phyloP scores from a whole-genome alignment of 2,113 vertebrate genomes.

The Aphelocoma coerulescens region DNA sequence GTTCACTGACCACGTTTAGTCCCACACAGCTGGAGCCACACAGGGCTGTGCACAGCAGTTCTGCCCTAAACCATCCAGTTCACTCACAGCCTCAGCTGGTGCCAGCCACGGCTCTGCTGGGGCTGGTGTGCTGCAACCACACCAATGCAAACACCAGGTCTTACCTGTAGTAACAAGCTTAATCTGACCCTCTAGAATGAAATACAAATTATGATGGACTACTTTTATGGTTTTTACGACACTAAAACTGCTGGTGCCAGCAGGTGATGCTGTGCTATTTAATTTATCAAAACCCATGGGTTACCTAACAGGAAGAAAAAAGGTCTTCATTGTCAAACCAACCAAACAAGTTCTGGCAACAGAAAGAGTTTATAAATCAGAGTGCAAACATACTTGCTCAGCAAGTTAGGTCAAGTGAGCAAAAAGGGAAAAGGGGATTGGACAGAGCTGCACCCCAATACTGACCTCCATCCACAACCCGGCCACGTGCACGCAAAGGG shows the following conservation, averaged over 20 bases:
- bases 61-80: not conserved
- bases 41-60: not conserved
- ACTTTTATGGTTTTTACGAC: not conserved
- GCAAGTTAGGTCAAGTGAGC: not conserved
- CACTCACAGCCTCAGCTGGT: not conserved
- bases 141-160: not conserved
- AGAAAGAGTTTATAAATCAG: not conserved
- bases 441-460: not conserved
- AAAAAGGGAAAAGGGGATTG: not conserved
- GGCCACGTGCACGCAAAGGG: slow-evolving; percentile 95
- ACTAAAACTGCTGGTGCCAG: not conserved
- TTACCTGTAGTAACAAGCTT: not conserved
- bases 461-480: slow-evolving; percentile 94
- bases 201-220: not conserved
- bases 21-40: not conserved
- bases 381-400: not conserved
- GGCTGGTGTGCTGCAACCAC: not conserved
- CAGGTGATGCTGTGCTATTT: not conserved
- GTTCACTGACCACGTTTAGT: not conserved
- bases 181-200: not conserved
- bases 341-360: not conserved
- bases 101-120: not conserved
- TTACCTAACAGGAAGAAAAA: not conserved
- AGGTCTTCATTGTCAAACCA: not conserved
- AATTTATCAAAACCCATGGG: not conserved